Base-by-base conservation (phyloP, 2,888 invertebrate species). In the Apotomis capreana region DNA sequence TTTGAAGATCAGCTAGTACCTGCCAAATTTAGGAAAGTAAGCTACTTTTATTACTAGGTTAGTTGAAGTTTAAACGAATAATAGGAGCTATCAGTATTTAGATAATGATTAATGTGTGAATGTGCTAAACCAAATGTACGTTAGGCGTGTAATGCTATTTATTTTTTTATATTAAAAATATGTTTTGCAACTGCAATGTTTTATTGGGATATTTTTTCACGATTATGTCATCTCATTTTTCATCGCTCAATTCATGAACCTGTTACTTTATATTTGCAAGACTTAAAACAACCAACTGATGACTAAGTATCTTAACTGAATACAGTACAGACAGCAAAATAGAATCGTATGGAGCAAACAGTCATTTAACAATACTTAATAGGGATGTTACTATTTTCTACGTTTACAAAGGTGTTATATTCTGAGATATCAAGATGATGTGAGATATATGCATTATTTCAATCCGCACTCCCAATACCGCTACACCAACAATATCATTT, bases 111-210 rank as follows among this genome's bases (percentile, higher is more conserved):
- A 49, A 49, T 6, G 49, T 49, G 10, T 49, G 49, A 49, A 10
- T 44, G 12, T 12, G 49, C 51, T 4, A 5, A 57, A 65, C 55
- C 44, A 46, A 55, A 63, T 61, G 40, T 57, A 49, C 5, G n/a
- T 61, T 70, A 55, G n/a, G 5, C 37, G 12, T 9, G 40, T 65
- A 67, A 70, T n/a, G 60, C 12, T 55, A 67, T 70, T 70, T 70
- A 70, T 70, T 70, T 49, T 64, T 70, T 70, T 69, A 8, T 51
- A 40, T 49, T 61, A 61, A 70, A 70, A 57, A 13, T 12, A 8
- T 46, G 13, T 12, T 63, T 44, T 36, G 46, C 9, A 65, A 44
- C 15, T 64, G 8, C 2, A 4, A 64, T n/a, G 12, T 59, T 40
- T 70, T 55, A 46, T 65, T 55, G 36, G 5, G 15, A 40, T 58